A percentile compares a stretch with the other conserved stretches of the same genome.
phyloP scores from a whole-genome alignment of 2,888 invertebrate genomes.

The Oligia strigilis region DNA sequence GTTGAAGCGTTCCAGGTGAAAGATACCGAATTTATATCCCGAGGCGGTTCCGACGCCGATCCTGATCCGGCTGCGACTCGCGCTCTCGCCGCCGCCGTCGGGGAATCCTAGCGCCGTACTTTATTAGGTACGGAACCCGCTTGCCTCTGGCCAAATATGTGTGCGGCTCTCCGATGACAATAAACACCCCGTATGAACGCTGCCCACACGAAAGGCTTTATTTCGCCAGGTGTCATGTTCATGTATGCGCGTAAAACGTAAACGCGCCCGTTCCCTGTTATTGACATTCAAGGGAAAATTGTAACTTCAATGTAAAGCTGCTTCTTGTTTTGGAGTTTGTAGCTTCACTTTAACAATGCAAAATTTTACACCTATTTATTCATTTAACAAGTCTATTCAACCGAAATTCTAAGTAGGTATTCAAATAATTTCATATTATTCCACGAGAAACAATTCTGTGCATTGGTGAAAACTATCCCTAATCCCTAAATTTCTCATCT shows the following conservation, averaged over 20 bases:
- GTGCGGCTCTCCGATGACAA: conserved; percentile 78
- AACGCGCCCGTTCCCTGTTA: conserved; percentile 73
- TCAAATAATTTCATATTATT: conserved; percentile 6
- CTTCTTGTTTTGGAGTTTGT: conserved; percentile 40
- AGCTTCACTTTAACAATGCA: conserved; percentile 18
- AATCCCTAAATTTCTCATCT: neutral
- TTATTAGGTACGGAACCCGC: conserved; percentile 79
- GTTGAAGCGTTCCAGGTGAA: conserved; percentile 83
- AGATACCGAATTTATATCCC: conserved; percentile 84
- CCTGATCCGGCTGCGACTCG: conserved; percentile 73
- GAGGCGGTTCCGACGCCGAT: conserved; percentile 77
- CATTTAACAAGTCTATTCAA: neutral
- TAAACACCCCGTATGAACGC: conserved; percentile 79
- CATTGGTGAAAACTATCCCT: conserved; percentile 9
- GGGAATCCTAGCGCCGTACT: conserved; percentile 76
- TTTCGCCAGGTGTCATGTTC: conserved; percentile 80
- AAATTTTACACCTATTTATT: neutral
- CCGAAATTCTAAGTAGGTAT: neutral
- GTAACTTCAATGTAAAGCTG: conserved; percentile 55
- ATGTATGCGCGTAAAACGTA: conserved; percentile 77
- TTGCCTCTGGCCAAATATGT: conserved; percentile 78
- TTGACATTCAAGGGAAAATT: conserved; percentile 70
- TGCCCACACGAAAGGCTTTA: conserved; percentile 81
- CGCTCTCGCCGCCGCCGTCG: conserved; percentile 66
- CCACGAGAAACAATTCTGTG: neutral